Percentiles rank a stretch among this genome's conserved stretches.
Conservation (phyloP, 2,888 invertebrate genomes). For the Ophion obscuratus region DNA sequence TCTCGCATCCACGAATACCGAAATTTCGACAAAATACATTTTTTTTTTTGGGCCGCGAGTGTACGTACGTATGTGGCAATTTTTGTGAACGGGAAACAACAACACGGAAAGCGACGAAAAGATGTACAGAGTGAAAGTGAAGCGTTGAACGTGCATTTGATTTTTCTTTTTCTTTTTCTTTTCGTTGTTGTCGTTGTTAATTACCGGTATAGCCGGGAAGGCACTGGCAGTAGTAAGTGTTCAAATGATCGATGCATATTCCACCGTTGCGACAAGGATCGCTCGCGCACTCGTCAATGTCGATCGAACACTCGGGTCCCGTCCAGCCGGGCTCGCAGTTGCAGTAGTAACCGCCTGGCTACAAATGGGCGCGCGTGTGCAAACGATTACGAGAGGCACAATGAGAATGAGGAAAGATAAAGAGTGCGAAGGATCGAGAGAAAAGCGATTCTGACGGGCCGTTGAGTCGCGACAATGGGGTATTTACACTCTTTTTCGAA, state of each 20-base stretch:
- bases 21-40: too few relatives aligned
- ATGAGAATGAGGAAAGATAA: slow-evolving; percentile 20
- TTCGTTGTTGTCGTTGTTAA: slow-evolving; percentile 22
- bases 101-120: slow-evolving; percentile 54
- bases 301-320: slow-evolving; percentile 86
- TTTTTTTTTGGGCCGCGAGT: too few relatives aligned
- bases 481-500: background rate
- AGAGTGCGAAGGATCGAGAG: background rate
- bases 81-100: slow-evolving; percentile 39
- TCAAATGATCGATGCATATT: slow-evolving; percentile 85
- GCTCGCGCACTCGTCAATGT: slow-evolving; percentile 86
- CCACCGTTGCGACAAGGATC: slow-evolving; percentile 89
- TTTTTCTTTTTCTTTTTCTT: slow-evolving; percentile 2
- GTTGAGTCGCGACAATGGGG: background rate
- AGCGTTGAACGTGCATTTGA: background rate
- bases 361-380: slow-evolving; percentile 68
- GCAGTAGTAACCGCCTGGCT: slow-evolving; percentile 88
- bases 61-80: background rate
- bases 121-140: slow-evolving; percentile 14
- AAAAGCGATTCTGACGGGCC: background rate
- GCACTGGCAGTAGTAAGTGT: slow-evolving; percentile 87
- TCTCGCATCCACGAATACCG: too few relatives aligned
- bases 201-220: slow-evolving; percentile 86
- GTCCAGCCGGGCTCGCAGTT: slow-evolving; percentile 90
- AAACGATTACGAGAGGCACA: slow-evolving; percentile 59